A percentile compares a stretch with the other conserved stretches of the same genome.
Evolutionary conservation across 1,140 invertebrate genomes (phyloP).

Genomic region (Dendroctonus valens): DNA sequence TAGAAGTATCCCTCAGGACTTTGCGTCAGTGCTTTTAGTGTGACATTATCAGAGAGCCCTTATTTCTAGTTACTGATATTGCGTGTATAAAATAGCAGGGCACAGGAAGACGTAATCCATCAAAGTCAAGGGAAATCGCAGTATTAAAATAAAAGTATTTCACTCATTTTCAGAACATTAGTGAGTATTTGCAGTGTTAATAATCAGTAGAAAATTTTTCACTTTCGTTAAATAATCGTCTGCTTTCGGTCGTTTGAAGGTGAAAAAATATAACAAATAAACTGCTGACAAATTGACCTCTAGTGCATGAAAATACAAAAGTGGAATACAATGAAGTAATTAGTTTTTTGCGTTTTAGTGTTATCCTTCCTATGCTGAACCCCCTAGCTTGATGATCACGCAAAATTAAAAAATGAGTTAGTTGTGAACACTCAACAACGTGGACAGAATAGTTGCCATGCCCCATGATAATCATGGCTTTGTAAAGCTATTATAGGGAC

Average conservation of each 20-base stretch:
- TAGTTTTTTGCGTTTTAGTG: too few relatives aligned
- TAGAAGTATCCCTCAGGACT: slow-evolving; percentile 25
- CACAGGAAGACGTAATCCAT: slow-evolving; percentile 43
- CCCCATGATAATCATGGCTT: slow-evolving; percentile 25
- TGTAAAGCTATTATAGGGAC: slow-evolving; percentile 33
- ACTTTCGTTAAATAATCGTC: too few relatives aligned
- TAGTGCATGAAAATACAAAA: too few relatives aligned
- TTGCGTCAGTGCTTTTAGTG: slow-evolving; percentile 31
- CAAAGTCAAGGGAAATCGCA: slow-evolving; percentile 44
- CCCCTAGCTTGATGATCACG: too few relatives aligned
- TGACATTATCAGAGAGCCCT: slow-evolving; percentile 32
- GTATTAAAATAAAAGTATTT: slow-evolving; percentile 45
- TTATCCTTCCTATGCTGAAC: too few relatives aligned
- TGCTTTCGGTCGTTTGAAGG: too few relatives aligned
- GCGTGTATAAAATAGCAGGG: slow-evolving; percentile 39
- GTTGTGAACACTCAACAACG: slow-evolving; percentile 11
- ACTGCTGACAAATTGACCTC: too few relatives aligned
- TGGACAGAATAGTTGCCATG: slow-evolving; percentile 33
- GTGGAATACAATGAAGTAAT: too few relatives aligned
- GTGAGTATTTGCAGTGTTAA: slow-evolving; percentile 22
- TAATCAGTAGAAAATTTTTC: neutral
- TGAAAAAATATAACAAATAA: too few relatives aligned
- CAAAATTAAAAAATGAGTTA: neutral
- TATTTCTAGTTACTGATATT: slow-evolving; percentile 38
- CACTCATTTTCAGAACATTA: slow-evolving; percentile 38